Conservation (phyloP, 64 coral and sea anemone species). For the Montipora efflorescens region DNA sequence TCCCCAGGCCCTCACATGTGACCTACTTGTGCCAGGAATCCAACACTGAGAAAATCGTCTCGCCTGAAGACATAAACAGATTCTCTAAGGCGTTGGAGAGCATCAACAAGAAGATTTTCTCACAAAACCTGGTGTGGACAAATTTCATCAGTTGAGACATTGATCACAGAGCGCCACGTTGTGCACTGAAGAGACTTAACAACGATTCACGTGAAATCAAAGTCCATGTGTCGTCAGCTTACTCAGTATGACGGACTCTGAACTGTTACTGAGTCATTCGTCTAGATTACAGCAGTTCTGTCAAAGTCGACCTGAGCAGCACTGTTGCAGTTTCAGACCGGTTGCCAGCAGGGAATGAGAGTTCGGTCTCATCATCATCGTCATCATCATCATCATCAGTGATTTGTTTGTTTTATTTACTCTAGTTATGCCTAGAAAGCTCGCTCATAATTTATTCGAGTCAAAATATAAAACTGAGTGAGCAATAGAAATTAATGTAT, state of each 20-base stretch:
- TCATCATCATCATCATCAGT: no score
- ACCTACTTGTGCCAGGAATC: not conserved
- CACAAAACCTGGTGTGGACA: constrained; percentile 39
- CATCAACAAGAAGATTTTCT: constrained; percentile 48
- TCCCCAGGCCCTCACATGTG: not conserved
- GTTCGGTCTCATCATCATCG: no score
- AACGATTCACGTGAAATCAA: not conserved
- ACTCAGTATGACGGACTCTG: not conserved
- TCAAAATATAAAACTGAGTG: no score
- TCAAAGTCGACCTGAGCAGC: no score
- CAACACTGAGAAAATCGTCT: not conserved
- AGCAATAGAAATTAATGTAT: no score
- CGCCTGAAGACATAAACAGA: constrained; percentile 18
- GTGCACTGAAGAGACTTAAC: not conserved
- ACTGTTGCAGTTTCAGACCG: no score
- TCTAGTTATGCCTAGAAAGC: no score
- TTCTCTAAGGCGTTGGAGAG: constrained; percentile 36
- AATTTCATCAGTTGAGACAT: not conserved
- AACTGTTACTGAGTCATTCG: no score
- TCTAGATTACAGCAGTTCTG: no score
- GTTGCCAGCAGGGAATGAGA: no score
- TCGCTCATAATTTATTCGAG: no score
- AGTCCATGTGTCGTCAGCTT: not conserved
- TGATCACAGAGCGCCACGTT: not conserved
- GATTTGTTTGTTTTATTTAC: no score